Conservation (phyloP, 2,113 vertebrate genomes). For the Argyrosomus japonicus region DNA sequence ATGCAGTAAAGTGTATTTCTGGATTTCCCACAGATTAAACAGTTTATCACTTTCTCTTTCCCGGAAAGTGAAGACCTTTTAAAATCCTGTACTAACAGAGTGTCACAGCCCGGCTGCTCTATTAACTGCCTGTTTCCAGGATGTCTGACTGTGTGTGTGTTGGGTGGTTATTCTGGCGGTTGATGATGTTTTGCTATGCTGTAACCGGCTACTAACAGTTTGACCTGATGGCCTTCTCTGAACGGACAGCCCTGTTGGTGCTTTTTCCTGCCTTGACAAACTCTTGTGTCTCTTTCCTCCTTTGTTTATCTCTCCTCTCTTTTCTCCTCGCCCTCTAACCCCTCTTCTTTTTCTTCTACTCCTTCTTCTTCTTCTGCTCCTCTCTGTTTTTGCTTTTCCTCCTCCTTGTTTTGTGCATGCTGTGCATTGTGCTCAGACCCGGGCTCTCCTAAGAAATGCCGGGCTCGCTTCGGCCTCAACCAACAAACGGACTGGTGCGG, state of each 20-base stretch:
- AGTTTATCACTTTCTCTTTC: not conserved
- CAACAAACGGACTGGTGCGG: conserved; percentile 99
- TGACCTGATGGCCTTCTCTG: conserved; percentile 38
- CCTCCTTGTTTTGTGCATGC: conserved; percentile 86
- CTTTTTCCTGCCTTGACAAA: conserved; percentile 37
- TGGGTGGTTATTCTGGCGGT: not conserved
- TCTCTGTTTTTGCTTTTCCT: conserved; percentile 47
- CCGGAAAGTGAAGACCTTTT: not conserved
- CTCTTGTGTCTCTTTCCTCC: conserved; percentile 36
- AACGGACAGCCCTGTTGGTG: conserved; percentile 39
- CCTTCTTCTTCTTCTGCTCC: conserved; percentile 55
- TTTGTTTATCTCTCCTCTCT: not conserved
- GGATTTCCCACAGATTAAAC: not conserved
- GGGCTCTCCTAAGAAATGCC: conserved; percentile 99
- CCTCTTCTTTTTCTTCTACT: conserved; percentile 21
- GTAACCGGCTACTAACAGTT: conserved; percentile 66
- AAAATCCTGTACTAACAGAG: conserved; percentile 45
- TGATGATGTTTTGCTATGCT: conserved; percentile 36
- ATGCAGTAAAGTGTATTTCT: not conserved
- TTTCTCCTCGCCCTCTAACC: conserved; percentile 61
- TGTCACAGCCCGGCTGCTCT: conserved; percentile 37
- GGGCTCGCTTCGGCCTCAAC: conserved; percentile 99
- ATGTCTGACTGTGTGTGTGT: conserved; percentile 8
- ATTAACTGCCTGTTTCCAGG: conserved; percentile 25
- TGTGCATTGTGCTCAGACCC: conserved; percentile 92